These are phyloP conservation scores for Acanthiza pusilla DNA, from an alignment of 2,797 vertebrate species.

Conservation along the genomic window DNA sequence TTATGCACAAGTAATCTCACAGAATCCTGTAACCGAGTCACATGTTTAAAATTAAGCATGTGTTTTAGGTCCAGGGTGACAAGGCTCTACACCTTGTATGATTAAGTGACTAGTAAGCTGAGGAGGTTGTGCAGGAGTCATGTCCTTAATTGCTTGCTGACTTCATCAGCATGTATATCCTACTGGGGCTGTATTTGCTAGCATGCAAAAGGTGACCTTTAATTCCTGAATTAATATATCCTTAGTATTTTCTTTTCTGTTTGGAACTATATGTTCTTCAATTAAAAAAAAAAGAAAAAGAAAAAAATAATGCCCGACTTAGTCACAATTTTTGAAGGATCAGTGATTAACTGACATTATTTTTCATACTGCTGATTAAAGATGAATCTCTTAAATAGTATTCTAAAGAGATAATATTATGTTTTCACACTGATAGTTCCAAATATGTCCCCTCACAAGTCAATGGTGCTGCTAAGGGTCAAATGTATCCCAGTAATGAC, in stretches of 20 bases:
- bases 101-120: conserved; percentile 60
- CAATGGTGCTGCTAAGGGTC: not conserved
- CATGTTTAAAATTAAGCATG: conserved; percentile 50
- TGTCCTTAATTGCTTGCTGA: conserved; percentile 62
- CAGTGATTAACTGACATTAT: not conserved
- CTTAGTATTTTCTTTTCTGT: not conserved
- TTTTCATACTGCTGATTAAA: not conserved
- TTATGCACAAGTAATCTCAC: conserved; percentile 39
- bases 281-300: not conserved
- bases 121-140: conserved; percentile 49
- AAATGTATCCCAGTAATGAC: not conserved
- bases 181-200: not conserved
- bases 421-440: not conserved
- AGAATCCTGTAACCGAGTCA: conserved; percentile 36
- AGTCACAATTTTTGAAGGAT: not conserved
- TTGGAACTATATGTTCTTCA: not conserved
- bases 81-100: conserved; percentile 56
- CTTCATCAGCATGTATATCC: conserved; percentile 14
- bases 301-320: not conserved
- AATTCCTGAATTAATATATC: not conserved
- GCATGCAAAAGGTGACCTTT: conserved; percentile 39
- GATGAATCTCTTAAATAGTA: not conserved
- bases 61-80: conserved; percentile 37
- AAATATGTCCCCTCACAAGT: not conserved
- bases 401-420: not conserved